Evolutionary conservation across 2,888 invertebrate genomes (phyloP), one percentile per base, ranked within the genome.

Genomic region (Boloria selene): DNA sequence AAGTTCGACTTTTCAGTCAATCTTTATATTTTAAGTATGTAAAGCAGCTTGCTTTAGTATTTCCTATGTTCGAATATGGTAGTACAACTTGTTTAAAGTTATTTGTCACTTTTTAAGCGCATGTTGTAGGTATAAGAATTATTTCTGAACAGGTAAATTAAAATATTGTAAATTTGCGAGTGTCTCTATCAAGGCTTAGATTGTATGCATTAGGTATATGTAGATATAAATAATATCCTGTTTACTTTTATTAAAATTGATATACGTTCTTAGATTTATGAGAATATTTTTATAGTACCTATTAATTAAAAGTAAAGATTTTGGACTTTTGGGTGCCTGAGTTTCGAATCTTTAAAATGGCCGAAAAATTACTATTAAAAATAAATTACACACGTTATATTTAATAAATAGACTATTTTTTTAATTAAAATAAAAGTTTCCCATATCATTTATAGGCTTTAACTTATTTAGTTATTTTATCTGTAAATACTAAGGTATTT

Each of bases 51-150:
- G 47, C 6, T 51, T 61, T 22, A 60, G 17, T 49, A 22, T 52
- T 61, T 61, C 61, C 61, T 52, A 61, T 52, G 44, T 61, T 51
- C 61, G 16, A 47, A 62, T 53, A 54, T 47, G 54, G 62, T 49
- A 38, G 22, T 53, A 44, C 53, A 47, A 50, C 59, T 59, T 45
- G 53, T 54, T 62, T 47, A 53, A 22, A 47, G 17, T 26, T 47
- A 55, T 55, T 55, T 47, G 26, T 49, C 14, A 49, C 16, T 55
- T 63, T 55, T 42, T 54, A 62, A 42, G 47, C 17, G 6, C 13
- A 22, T 38, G 55, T 49, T 50, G 49, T 63, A 2, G 1, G 22
- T 63, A 45, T 56, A 18, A 22, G 31, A 56, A 49, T 49, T 63
- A 44, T 63, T n/a, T 55, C 16, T 16, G 42, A 42, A 45, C 49